These are phyloP conservation scores for Eucidaris tribuloides DNA, from an alignment of 35 echinoderm and acorn worm species.

Conservation along the genomic window DNA sequence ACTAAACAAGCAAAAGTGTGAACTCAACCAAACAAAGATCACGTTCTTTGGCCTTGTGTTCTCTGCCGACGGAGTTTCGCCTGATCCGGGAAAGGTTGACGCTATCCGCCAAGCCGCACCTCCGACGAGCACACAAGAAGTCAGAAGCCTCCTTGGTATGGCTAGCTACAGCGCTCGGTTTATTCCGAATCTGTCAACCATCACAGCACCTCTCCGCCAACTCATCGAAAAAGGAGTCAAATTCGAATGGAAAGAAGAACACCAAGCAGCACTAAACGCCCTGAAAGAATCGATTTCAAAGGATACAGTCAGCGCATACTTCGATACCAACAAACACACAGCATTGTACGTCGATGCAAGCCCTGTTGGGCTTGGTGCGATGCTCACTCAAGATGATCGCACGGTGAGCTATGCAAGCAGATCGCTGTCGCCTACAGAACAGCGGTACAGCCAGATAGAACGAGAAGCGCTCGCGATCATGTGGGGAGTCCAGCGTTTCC, in stretches of 20 bases:
- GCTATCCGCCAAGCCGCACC: conserved; percentile 21
- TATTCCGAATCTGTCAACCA: conserved; percentile 51
- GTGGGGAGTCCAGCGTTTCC: conserved; percentile 48
- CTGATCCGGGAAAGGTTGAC: conserved; percentile 64
- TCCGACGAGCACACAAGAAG: conserved; percentile 45
- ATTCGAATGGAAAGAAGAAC: conserved; percentile 31
- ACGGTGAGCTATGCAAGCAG: conserved; percentile 26
- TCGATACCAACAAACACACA: conserved; percentile 23
- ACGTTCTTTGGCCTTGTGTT: conserved; percentile 64
- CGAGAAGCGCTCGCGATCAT: conserved; percentile 51
- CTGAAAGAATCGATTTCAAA: conserved; percentile 30
- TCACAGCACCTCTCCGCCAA: conserved; percentile 38
- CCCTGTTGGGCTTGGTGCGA: conserved; percentile 37
- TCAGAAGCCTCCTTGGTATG: conserved; percentile 79
- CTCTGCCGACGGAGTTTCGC: conserved; percentile 41
- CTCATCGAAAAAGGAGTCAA: conserved; percentile 30
- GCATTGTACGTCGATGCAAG: conserved; percentile 53
- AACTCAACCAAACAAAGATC: conserved; percentile 39
- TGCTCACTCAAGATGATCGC: neutral
- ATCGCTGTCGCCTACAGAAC: conserved; percentile 17
- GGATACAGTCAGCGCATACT: conserved; percentile 37
- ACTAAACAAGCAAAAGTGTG: conserved; percentile 57
- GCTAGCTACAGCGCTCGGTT: conserved; percentile 47
- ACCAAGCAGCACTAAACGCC: conserved; percentile 9
- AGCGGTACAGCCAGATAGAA: conserved; percentile 49